phyloP scores from a whole-genome alignment of 2,888 invertebrate species.

The Amitus sp. region DNA sequence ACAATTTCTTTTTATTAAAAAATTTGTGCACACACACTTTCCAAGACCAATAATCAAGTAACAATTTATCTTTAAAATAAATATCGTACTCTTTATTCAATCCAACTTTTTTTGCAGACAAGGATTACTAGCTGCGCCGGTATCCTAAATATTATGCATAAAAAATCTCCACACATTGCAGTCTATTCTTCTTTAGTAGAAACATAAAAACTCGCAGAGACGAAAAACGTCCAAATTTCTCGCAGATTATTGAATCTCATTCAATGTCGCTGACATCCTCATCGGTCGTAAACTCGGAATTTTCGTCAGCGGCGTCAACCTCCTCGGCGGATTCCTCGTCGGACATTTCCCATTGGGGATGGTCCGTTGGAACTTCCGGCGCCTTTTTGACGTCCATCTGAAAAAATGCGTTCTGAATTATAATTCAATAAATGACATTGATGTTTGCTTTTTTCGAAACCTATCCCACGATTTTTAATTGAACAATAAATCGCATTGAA shows the following conservation, averaged over 20 bases:
- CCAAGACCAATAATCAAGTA: conserved; percentile 58
- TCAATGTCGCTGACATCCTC: conserved; percentile 73
- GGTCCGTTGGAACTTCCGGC: conserved; percentile 87
- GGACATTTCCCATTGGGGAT: conserved; percentile 98
- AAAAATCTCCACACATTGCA: conserved; percentile 41
- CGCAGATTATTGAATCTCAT: conserved; percentile 40
- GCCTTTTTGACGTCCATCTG: conserved; percentile 96
- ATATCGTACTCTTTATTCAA: conserved; percentile 57
- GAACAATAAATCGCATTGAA: too few relatives aligned
- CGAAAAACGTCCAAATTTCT: conserved; percentile 1
- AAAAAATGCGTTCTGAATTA: conserved; percentile 26
- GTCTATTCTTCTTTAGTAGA: conserved; percentile 38
- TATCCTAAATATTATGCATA: conserved; percentile 48
- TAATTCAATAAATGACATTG: too few relatives aligned
- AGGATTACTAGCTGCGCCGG: conserved; percentile 48
- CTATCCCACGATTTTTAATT: too few relatives aligned
- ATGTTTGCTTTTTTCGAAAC: too few relatives aligned
- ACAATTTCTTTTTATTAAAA: conserved; percentile 57
- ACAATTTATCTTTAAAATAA: conserved; percentile 62
- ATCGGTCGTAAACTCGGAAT: conserved; percentile 76
- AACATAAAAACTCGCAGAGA: conserved; percentile 31
- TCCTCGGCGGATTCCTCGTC: conserved; percentile 88
- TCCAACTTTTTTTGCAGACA: conserved; percentile 45
- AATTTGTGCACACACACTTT: conserved; percentile 60
- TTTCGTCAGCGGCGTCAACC: conserved; percentile 71